phyloP scores from a whole-genome alignment of 2,888 invertebrate species.

The Litoditis marina region DNA sequence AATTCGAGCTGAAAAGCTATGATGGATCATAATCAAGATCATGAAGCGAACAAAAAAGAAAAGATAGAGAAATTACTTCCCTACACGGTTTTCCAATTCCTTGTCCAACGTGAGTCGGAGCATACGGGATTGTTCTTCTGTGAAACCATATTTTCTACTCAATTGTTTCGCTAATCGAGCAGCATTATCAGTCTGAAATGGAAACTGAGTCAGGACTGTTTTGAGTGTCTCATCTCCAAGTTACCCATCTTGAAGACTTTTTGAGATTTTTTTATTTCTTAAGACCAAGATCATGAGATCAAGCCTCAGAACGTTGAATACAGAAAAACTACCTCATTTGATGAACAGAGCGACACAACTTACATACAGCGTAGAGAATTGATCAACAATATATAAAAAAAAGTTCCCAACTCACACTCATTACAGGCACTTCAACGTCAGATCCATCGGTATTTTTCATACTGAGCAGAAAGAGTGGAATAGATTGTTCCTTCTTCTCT shows the following conservation, averaged over 20 bases:
- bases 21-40: no score
- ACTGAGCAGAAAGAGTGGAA: conserved; percentile 21
- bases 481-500: neutral
- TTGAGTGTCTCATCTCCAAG: no score
- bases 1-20: no score
- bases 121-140: conserved; percentile 40
- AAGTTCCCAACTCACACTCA: conserved; percentile 14
- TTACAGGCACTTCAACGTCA: conserved; percentile 20
- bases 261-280: neutral
- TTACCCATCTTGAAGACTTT: neutral
- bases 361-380: no score
- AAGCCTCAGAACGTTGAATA: no score
- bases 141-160: conserved; percentile 31
- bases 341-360: no score
- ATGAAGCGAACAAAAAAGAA: no score
- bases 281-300: neutral
- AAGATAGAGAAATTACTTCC: no score
- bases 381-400: neutral
- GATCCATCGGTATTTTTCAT: conserved; percentile 19
- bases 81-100: conserved; percentile 33
- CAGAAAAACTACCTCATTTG: no score
- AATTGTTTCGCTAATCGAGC: conserved; percentile 38
- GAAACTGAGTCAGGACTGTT: no score
- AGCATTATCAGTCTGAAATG: conserved; percentile 40
- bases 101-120: conserved; percentile 40